phyloP scores from a whole-genome alignment of 1,140 invertebrate species.

The Thereuonema tuberculata region DNA sequence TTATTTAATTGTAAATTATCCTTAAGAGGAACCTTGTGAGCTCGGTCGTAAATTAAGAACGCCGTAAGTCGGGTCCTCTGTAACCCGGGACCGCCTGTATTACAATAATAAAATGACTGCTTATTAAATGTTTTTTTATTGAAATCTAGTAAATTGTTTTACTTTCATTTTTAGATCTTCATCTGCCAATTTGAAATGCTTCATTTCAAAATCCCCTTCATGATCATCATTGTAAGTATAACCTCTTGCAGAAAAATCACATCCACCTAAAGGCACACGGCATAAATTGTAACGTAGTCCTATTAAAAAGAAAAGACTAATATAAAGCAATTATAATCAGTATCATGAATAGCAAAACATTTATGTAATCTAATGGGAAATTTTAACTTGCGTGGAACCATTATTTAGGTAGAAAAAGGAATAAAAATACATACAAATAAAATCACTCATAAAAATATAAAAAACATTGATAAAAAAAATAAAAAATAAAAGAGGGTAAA shows the following conservation, averaged over 20 bases:
- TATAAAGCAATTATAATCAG: not conserved
- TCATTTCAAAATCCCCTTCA: constrained; percentile 31
- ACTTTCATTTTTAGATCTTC: constrained; percentile 34
- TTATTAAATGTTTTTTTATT: not conserved
- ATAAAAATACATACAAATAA: no score
- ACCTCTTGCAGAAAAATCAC: constrained; percentile 36
- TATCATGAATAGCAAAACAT: not conserved
- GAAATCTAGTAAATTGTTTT: not conserved
- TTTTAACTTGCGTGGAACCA: not conserved
- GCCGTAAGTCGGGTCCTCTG: no score
- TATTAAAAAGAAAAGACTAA: not conserved
- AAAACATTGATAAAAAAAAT: no score
- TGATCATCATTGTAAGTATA: constrained; percentile 37
- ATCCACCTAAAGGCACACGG: constrained; percentile 36
- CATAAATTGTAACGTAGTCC: constrained; percentile 21
- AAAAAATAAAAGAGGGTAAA: no score
- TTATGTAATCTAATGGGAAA: not conserved
- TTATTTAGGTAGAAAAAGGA: no score
- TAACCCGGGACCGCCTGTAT: no score
- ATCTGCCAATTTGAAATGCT: constrained; percentile 30
- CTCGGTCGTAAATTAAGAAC: no score
- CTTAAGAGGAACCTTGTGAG: no score
- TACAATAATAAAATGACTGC: not conserved
- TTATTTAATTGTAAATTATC: no score
- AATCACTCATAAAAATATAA: no score